A percentile compares a stretch with the other conserved stretches of the same genome.
Conservation (phyloP, 2,797 vertebrate species). For the Chaetodon trifasciatus region DNA sequence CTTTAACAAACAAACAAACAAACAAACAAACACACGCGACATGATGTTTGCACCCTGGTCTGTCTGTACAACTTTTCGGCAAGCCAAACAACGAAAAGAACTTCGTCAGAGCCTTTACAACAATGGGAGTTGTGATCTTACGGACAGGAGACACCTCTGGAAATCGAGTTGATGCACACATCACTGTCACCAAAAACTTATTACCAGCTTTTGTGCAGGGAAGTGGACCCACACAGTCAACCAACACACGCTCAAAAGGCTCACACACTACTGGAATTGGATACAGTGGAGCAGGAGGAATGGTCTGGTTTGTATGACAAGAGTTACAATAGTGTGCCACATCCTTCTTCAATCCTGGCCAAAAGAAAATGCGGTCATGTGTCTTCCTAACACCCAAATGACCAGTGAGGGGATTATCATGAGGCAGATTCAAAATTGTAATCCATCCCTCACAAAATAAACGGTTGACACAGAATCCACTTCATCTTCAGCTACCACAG, state of each 20-base stretch:
- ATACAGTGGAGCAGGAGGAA: neutral
- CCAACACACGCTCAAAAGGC: slow-evolving; percentile 10
- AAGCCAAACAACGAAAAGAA: rapidly evolving
- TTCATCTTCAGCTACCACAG: neutral
- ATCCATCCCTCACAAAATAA: neutral
- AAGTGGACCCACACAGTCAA: slow-evolving; percentile 23
- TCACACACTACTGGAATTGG: slow-evolving; percentile 9
- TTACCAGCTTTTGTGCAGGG: slow-evolving; percentile 16
- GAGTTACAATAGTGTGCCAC: neutral
- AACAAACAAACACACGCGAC: too few species aligned
- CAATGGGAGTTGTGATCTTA: neutral
- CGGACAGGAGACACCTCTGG: neutral
- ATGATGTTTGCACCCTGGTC: too few species aligned
- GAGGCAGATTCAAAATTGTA: neutral
- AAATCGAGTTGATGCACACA: neutral
- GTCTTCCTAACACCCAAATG: neutral
- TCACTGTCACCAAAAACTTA: neutral
- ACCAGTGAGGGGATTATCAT: neutral
- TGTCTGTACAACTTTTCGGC: rapidly evolving
- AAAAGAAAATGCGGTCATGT: neutral
- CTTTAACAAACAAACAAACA: too few species aligned
- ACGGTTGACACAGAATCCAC: neutral
- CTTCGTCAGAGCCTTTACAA: too few species aligned
- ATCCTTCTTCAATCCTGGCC: neutral
- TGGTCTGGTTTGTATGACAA: neutral